phyloP scores from a whole-genome alignment of 1,140 invertebrate genomes.

The Meteorus sp. region DNA sequence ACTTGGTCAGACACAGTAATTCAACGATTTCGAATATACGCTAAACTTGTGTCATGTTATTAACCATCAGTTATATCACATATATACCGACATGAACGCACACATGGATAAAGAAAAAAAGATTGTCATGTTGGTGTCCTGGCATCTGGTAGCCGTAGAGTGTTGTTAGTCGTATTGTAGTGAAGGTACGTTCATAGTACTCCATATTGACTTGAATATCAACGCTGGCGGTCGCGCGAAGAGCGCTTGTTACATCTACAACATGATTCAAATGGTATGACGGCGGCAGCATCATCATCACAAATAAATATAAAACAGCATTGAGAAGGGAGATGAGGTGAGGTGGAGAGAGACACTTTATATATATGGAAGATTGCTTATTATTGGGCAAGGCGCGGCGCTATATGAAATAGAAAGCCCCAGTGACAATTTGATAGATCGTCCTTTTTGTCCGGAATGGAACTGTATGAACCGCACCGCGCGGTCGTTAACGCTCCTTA shows the following conservation, averaged over 20 bases:
- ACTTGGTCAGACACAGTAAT: conserved; percentile 12
- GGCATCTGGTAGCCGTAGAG: conserved; percentile 31
- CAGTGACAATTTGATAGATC: conserved; percentile 54
- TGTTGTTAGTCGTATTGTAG: conserved; percentile 1
- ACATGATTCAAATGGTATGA: conserved; percentile 13
- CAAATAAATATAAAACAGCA: too few relatives aligned
- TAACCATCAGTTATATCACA: too few relatives aligned
- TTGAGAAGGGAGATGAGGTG: too few relatives aligned
- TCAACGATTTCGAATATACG: not conserved
- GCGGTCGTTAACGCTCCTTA: conserved; percentile 13
- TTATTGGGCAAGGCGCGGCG: conserved; percentile 34
- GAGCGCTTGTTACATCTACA: not conserved
- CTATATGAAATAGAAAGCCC: conserved; percentile 42
- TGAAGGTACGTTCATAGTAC: not conserved
- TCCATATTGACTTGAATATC: conserved; percentile 11
- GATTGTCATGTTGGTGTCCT: conserved; percentile 28
- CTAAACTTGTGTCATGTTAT: not conserved
- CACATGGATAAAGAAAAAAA: not conserved
- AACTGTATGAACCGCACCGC: not conserved
- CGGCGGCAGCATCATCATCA: not conserved
- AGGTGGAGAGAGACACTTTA: too few relatives aligned
- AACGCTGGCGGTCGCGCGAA: conserved; percentile 22
- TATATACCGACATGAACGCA: too few relatives aligned
- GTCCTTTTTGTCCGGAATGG: conserved; percentile 29
- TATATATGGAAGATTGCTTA: conserved; percentile 40